These are phyloP conservation scores for Parauchenoglanis punctatus DNA, from an alignment of 2,797 vertebrate species.

Conservation along the genomic window DNA sequence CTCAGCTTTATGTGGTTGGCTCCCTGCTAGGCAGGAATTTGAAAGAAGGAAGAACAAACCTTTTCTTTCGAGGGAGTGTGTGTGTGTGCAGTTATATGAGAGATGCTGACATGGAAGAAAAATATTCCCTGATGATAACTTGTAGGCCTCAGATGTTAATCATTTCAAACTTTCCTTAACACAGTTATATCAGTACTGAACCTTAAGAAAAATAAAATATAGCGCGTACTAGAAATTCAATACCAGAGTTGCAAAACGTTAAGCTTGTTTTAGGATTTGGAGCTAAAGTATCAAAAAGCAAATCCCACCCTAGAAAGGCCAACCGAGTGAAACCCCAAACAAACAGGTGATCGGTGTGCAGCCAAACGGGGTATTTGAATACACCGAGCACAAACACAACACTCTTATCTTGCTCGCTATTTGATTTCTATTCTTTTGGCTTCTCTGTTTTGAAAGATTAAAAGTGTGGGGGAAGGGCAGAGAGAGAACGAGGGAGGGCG, in stretches of 20 bases:
- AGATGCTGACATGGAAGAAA: constrained; percentile 27
- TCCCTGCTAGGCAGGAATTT: constrained; percentile 45
- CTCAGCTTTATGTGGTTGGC: constrained; percentile 41
- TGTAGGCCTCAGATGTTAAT: constrained; percentile 21
- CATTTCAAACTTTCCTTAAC: constrained; percentile 11
- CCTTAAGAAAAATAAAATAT: not conserved
- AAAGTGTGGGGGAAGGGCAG: constrained; percentile 61
- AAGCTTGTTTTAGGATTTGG: not conserved
- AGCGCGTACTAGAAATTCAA: not conserved
- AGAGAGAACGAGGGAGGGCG: constrained; percentile 42
- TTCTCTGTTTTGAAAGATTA: constrained; percentile 78
- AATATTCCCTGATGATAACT: constrained; percentile 24
- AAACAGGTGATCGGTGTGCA: constrained; percentile 67
- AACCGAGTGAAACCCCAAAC: constrained; percentile 48
- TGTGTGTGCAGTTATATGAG: constrained; percentile 15
- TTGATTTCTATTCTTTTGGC: constrained; percentile 69
- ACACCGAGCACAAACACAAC: constrained; percentile 47
- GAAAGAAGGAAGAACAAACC: constrained; percentile 40
- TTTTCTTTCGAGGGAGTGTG: constrained; percentile 17
- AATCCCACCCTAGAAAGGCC: constrained; percentile 36
- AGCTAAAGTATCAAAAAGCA: constrained; percentile 54
- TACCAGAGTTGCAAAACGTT: not conserved
- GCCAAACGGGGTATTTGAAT: constrained; percentile 49
- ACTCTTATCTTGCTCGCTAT: constrained; percentile 69
- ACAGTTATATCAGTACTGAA: not conserved